Evolutionary conservation across 2,888 invertebrate genomes (phyloP).

Genomic region (Schizotus pectinicornis): DNA sequence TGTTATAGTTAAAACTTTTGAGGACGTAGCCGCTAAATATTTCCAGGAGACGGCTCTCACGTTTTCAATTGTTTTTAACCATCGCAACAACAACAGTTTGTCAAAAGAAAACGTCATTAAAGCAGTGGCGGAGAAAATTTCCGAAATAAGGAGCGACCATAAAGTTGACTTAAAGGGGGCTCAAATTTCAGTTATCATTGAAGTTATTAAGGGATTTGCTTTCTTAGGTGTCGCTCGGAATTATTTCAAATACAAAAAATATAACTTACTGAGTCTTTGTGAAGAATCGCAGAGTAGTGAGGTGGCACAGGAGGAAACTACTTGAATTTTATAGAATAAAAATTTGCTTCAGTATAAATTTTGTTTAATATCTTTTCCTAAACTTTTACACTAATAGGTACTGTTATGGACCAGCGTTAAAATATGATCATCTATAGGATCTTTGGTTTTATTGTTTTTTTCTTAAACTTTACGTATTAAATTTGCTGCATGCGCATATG

Average conservation of each 20-base stretch:
- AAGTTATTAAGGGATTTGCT: slow-evolving; percentile 81
- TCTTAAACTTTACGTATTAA: too few relatives aligned
- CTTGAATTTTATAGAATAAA: slow-evolving; percentile 6
- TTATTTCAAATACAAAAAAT: slow-evolving; percentile 25
- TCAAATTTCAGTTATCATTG: slow-evolving; percentile 79
- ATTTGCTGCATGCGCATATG: too few relatives aligned
- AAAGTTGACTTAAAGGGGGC: slow-evolving; percentile 81
- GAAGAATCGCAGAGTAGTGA: background rate
- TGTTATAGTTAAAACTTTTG: slow-evolving; percentile 63
- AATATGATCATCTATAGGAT: too few relatives aligned
- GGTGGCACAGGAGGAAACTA: background rate
- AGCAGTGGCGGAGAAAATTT: slow-evolving; percentile 74
- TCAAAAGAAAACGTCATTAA: slow-evolving; percentile 75
- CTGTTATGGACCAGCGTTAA: too few relatives aligned
- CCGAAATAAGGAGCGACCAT: slow-evolving; percentile 71
- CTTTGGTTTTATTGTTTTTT: too few relatives aligned
- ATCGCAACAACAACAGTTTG: slow-evolving; percentile 77
- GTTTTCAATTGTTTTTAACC: slow-evolving; percentile 79
- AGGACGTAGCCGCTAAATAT: slow-evolving; percentile 72
- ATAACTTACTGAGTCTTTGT: slow-evolving; percentile 18
- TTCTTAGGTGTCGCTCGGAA: slow-evolving; percentile 81
- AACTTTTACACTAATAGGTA: too few relatives aligned
- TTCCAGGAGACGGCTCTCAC: slow-evolving; percentile 75
- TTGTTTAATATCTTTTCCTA: slow-evolving; percentile 7
- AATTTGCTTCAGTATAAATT: slow-evolving; percentile 13